These are phyloP conservation scores for Drosophila lacteicornis DNA, from an alignment of 1,140 invertebrate species.

Conservation along the genomic window DNA sequence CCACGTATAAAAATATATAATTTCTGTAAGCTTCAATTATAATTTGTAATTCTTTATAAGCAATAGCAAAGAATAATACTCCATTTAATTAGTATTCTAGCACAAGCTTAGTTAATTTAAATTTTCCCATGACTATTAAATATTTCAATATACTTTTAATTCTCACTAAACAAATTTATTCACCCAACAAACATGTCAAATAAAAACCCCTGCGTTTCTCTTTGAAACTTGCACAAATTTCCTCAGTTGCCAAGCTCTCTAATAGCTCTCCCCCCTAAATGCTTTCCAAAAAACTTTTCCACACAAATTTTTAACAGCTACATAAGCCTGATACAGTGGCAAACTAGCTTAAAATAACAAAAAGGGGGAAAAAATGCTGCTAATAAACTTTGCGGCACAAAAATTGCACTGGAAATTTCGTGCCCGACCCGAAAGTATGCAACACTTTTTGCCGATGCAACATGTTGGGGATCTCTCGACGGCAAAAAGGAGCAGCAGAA, in stretches of 20 bases:
- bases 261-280: constrained; percentile 1
- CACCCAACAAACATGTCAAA: background rate
- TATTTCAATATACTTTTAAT: background rate
- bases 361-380: background rate
- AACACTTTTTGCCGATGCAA: constrained; percentile 44
- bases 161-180: background rate
- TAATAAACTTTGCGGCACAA: constrained; percentile 35
- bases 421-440: constrained; percentile 55
- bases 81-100: background rate
- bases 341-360: constrained; percentile 24
- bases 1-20: background rate
- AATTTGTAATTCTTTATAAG: background rate
- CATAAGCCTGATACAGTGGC: constrained; percentile 14
- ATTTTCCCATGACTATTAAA: background rate
- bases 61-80: background rate
- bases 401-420: constrained; percentile 23
- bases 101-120: background rate
- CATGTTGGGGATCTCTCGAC: background rate
- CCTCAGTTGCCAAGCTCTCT: background rate
- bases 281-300: constrained; percentile 9
- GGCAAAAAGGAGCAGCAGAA: constrained; percentile 8
- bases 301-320: constrained; percentile 14
- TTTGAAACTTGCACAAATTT: background rate
- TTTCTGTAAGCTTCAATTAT: background rate
- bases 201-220: background rate